Conservation (phyloP, 1,140 invertebrate species). For the Lordiphosa stackelbergi region DNA sequence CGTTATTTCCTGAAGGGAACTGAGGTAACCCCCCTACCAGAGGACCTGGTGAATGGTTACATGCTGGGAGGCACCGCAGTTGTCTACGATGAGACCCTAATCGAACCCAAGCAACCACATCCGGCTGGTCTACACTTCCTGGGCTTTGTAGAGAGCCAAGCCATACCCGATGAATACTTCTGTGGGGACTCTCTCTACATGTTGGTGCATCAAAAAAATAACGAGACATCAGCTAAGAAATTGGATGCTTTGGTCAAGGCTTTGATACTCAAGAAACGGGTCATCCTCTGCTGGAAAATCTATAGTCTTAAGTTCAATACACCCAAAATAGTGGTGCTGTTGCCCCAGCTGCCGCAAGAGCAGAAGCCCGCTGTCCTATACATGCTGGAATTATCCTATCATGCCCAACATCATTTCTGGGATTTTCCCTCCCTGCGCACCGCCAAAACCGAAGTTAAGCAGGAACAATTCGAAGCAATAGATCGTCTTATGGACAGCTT, state of each 20-base stretch:
- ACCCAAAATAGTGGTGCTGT: conserved; percentile 57
- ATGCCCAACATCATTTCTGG: conserved; percentile 66
- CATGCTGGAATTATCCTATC: conserved; percentile 69
- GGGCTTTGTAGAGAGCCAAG: conserved; percentile 50
- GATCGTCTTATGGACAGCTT: conserved; percentile 65
- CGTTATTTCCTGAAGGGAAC: conserved; percentile 52
- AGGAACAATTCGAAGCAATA: conserved; percentile 56
- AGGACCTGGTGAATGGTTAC: conserved; percentile 67
- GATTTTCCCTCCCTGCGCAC: conserved; percentile 62
- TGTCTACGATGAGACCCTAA: conserved; percentile 56
- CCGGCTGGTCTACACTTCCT: conserved; percentile 60
- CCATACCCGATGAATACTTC: conserved; percentile 62
- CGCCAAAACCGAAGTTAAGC: conserved; percentile 48
- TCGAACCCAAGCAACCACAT: conserved; percentile 40
- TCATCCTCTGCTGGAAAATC: conserved; percentile 68
- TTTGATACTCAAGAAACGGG: conserved; percentile 31
- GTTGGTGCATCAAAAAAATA: conserved; percentile 55
- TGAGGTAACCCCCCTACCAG: conserved; percentile 41
- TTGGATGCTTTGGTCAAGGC: conserved; percentile 64
- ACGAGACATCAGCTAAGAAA: conserved; percentile 49
- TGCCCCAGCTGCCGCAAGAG: conserved; percentile 54
- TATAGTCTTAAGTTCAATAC: conserved; percentile 56
- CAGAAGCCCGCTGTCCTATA: conserved; percentile 44
- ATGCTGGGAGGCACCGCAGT: conserved; percentile 71
- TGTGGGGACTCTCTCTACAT: conserved; percentile 62